These are phyloP conservation scores for Drosophila pruinosa DNA, from an alignment of 1,140 invertebrate species.

Conservation along the genomic window DNA sequence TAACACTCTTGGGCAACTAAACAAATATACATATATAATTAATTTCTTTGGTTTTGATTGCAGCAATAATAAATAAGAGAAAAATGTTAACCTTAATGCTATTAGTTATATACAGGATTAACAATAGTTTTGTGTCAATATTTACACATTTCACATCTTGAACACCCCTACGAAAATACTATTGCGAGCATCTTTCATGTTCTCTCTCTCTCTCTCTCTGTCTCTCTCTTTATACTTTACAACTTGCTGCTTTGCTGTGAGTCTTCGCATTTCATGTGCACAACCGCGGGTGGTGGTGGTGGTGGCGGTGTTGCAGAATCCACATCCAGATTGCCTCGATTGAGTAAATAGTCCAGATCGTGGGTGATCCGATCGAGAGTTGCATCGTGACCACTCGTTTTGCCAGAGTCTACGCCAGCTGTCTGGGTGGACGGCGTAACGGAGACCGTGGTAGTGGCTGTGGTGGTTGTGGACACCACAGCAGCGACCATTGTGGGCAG, in stretches of 20 bases:
- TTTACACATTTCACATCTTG: slow-evolving; percentile 13
- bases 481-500: slow-evolving; percentile 76
- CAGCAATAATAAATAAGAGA: too few relatives aligned
- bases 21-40: too few relatives aligned
- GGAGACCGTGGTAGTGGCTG: slow-evolving; percentile 50
- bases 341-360: slow-evolving; percentile 89
- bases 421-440: slow-evolving; percentile 48
- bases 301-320: slow-evolving; percentile 14
- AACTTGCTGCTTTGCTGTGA: slow-evolving; percentile 37
- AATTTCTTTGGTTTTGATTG: too few relatives aligned
- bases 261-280: slow-evolving; percentile 43
- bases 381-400: slow-evolving; percentile 55
- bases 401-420: slow-evolving; percentile 13
- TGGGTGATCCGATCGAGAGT: slow-evolving; percentile 89
- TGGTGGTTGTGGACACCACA: slow-evolving; percentile 54
- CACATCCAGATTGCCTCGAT: slow-evolving; percentile 68
- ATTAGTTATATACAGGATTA: slow-evolving; percentile 21
- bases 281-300: slow-evolving; percentile 40
- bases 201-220: background rate
- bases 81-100: background rate
- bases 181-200: background rate
- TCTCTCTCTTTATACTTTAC: slow-evolving; percentile 11
- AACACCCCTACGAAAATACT: too few relatives aligned
- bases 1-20: too few relatives aligned
- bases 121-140: background rate